Conservation (phyloP, 2,888 invertebrate genomes). For the Agonopterix arenella region DNA sequence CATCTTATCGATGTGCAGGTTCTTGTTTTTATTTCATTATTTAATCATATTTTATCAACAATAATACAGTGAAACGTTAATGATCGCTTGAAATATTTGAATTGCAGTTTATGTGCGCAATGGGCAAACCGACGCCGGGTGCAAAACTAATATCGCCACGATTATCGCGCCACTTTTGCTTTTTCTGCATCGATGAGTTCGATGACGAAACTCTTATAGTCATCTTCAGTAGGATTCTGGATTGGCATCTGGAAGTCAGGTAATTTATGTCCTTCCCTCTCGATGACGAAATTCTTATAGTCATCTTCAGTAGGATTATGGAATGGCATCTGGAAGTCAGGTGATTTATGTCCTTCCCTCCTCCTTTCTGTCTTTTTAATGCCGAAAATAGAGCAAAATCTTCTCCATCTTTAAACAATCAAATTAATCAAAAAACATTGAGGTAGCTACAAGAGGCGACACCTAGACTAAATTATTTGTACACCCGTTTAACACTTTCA, state of each 20-base stretch:
- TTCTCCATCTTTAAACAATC: not conserved
- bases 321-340: constrained; percentile 96
- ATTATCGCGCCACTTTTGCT: constrained; percentile 91
- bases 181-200: constrained; percentile 92
- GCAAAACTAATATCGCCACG: constrained; percentile 90
- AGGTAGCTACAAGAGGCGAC: no score
- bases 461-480: no score
- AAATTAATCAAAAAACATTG: not conserved
- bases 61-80: not conserved
- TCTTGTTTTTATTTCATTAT: not conserved
- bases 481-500: no score
- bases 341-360: no score
- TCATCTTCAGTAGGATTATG: constrained; percentile 93
- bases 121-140: constrained; percentile 87
- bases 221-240: constrained; percentile 92
- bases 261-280: no score
- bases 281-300: constrained; percentile 87
- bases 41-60: not conserved
- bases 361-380: no score
- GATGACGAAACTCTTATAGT: constrained; percentile 88
- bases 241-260: constrained; percentile 98
- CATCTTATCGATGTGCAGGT: constrained; percentile 91
- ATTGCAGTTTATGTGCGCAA: constrained; percentile 85
- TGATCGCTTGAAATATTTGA: not conserved
- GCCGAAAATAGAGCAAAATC: no score